Percentiles rank a stretch among this genome's conserved stretches.
Conservation (phyloP, 2,888 invertebrate genomes). For the Cyaniris semiargus region DNA sequence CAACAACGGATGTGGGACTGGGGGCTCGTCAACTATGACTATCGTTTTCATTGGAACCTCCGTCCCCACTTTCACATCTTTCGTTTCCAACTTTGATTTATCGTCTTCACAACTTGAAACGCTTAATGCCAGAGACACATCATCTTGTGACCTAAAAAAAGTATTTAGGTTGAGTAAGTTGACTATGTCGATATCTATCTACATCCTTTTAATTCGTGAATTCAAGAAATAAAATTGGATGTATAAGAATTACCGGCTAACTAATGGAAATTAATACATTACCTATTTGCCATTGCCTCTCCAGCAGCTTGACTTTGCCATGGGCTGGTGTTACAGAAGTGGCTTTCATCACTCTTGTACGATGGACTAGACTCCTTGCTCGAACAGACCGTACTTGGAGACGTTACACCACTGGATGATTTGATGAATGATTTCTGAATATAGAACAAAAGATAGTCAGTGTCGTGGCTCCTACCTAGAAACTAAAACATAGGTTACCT, state of each 20-base stretch:
- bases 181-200: too few species aligned
- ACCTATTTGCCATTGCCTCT: slow-evolving; percentile 78
- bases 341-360: slow-evolving; percentile 75
- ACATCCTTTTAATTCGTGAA: too few species aligned
- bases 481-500: slow-evolving; percentile 19
- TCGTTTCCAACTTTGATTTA: slow-evolving; percentile 65
- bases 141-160: slow-evolving; percentile 70
- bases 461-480: neutral
- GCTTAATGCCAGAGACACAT: slow-evolving; percentile 73
- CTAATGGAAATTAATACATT: slow-evolving; percentile 32
- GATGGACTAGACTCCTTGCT: slow-evolving; percentile 78
- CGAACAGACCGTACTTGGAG: slow-evolving; percentile 68
- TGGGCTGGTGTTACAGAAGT: slow-evolving; percentile 68
- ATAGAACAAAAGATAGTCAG: slow-evolving; percentile 33
- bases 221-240: too few species aligned
- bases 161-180: neutral
- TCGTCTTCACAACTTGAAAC: slow-evolving; percentile 78
- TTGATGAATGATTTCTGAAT: slow-evolving; percentile 72
- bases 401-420: slow-evolving; percentile 66
- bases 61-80: slow-evolving; percentile 47
- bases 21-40: slow-evolving; percentile 68
- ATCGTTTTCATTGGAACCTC: slow-evolving; percentile 68
- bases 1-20: slow-evolving; percentile 70
- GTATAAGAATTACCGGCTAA: too few species aligned
- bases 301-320: slow-evolving; percentile 78